Percentiles rank a stretch among this genome's conserved stretches.
Conservation (phyloP, 2,113 vertebrate species). For the Pampusana beccarii region DNA sequence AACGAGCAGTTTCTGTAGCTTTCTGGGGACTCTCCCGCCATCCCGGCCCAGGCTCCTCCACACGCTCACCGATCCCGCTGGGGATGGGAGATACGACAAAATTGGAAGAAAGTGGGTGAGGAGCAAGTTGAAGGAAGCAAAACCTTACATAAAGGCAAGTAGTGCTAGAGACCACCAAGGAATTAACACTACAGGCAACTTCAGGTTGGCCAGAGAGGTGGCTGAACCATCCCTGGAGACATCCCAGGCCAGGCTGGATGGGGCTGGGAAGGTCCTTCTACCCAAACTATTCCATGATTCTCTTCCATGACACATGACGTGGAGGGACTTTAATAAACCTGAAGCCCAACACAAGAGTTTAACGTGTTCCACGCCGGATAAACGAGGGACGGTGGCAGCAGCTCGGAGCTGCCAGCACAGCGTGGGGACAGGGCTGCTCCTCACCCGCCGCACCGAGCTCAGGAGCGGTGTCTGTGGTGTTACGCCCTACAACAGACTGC, state of each 20-base stretch:
- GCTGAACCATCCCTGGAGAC: too few relatives aligned
- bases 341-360: neutral
- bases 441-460: too few relatives aligned
- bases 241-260: too few relatives aligned
- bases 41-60: neutral
- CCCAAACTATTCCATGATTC: too few relatives aligned
- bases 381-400: accelerated
- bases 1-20: neutral
- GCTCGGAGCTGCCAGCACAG: neutral
- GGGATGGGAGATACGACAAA: neutral
- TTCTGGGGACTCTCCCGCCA: neutral
- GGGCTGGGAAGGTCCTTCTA: too few relatives aligned
- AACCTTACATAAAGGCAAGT: neutral
- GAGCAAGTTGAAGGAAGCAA: neutral
- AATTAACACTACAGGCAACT: neutral
- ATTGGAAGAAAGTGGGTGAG: neutral
- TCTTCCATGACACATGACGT: accelerated
- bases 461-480: accelerated
- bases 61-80: neutral
- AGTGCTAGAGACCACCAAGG: neutral
- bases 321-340: neutral
- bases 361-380: accelerated
- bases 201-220: too few relatives aligned
- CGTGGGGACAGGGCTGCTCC: too few relatives aligned
- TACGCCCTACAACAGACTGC: accelerated